Base-by-base conservation (phyloP, 1,140 invertebrate species). In the Drosophila kepulauana region DNA sequence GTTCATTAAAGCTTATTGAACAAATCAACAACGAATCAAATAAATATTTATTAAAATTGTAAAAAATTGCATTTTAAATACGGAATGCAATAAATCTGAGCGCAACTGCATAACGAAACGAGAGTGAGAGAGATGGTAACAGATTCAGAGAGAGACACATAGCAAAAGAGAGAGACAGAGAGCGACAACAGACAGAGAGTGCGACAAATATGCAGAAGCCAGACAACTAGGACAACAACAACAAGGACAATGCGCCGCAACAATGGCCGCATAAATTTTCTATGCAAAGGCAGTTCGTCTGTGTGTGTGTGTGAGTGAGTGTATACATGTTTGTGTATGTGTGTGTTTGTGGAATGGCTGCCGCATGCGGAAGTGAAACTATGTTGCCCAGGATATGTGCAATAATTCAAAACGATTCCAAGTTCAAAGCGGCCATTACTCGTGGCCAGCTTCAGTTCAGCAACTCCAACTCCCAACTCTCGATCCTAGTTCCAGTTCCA, bases 371-470 rank as follows among this genome's bases (percentile, higher is more conserved):
- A 91, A 91, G 88, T 91, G 82, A 91, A 91, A 91, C 88, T 91
- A 91, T 91, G 88, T 88, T 87, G 82, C 79, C 78, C 81, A 85
- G 79, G 78, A 91, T 85, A 84, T 81, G 81, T 81, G 80, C 76
- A 87, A 91, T 91, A 91, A 91, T 88, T 91, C 90, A 88, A 91
- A 91, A 86, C 75, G 91, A 82, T 91, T 90, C 89, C 90, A 91
- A 91, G 90, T 91, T 91, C 90, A 91, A 91, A 91, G 90, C 86
- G 78, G 72, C 90, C 90, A 91, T 91, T 90, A 91, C 82, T 91
- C 81, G 81, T 81, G 68, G 35, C 51, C 45, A 72, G 43, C 68
- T 63, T 30, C 63, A 68, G 57, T 16, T 74, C 35, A 33, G 6
- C 38, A 54, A 8, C 57, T n/a, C 10, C 38, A 61, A 57, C 43